Conservation (phyloP, 2,888 invertebrate genomes). For the Brachyptera risi region DNA sequence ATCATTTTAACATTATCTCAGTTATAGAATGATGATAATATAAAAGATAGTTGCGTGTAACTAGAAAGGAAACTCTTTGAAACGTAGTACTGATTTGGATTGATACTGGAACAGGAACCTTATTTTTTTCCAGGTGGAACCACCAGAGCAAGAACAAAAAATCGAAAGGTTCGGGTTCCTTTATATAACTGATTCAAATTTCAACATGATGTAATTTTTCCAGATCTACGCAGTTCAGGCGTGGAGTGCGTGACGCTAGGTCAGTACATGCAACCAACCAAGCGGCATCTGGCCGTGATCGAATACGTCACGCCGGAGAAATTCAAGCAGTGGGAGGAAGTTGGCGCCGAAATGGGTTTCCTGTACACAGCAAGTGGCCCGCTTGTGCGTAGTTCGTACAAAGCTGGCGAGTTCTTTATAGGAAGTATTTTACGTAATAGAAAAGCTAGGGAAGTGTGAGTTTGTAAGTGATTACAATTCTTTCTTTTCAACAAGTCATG, state of each 20-base stretch:
- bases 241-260: conserved; percentile 97
- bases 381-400: conserved; percentile 92
- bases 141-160: neutral
- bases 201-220: too few species aligned
- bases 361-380: conserved; percentile 97
- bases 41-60: too few species aligned
- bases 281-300: conserved; percentile 85
- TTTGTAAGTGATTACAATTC: too few species aligned
- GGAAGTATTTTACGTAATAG: conserved; percentile 65
- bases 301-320: conserved; percentile 97
- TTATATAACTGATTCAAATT: too few species aligned
- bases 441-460: conserved; percentile 27
- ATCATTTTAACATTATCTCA: too few species aligned
- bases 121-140: too few species aligned
- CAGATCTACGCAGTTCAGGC: conserved; percentile 72
- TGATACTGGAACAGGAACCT: too few species aligned
- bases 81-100: neutral
- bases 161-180: neutral
- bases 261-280: conserved; percentile 99
- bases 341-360: conserved; percentile 84
- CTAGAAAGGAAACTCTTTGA: neutral
- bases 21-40: too few species aligned
- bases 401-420: conserved; percentile 95
- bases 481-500: too few species aligned
- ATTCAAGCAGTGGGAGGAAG: conserved; percentile 79